Evolutionary conservation across 2,113 vertebrate species (phyloP).

Genomic region (Rhabdomys dilectus): DNA sequence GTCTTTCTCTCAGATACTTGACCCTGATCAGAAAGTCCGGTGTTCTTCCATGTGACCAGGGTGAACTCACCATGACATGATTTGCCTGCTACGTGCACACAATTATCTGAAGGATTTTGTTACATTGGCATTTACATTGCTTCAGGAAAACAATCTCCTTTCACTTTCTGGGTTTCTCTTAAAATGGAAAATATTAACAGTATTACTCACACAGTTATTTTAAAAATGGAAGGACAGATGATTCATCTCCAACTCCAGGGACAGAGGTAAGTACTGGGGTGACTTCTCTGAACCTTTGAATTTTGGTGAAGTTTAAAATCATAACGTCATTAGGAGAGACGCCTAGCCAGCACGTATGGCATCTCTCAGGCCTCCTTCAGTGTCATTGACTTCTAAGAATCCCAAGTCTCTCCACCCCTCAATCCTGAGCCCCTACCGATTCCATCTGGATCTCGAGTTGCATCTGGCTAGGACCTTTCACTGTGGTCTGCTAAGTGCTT

Average conservation of each 20-base stretch:
- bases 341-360: not conserved
- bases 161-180: constrained; percentile 69
- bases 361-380: not conserved
- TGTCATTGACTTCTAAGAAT: not conserved
- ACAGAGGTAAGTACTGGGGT: constrained; percentile 22
- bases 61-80: not conserved
- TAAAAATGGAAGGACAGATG: constrained; percentile 67
- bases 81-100: not conserved
- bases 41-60: not conserved
- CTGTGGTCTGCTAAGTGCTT: not conserved
- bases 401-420: not conserved
- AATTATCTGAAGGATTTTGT: not conserved
- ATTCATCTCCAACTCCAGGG: constrained; percentile 46
- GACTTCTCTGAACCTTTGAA: not conserved
- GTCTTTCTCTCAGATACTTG: constrained; percentile 1
- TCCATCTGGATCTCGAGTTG: not conserved
- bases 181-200: constrained; percentile 66
- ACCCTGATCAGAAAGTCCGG: not conserved
- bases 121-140: not conserved
- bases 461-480: not conserved
- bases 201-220: constrained; percentile 78
- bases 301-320: not conserved
- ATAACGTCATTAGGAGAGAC: not conserved
- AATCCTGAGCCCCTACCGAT: not conserved
- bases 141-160: not conserved